phyloP scores from a whole-genome alignment of 2,113 vertebrate genomes.

The Etia nguti region DNA sequence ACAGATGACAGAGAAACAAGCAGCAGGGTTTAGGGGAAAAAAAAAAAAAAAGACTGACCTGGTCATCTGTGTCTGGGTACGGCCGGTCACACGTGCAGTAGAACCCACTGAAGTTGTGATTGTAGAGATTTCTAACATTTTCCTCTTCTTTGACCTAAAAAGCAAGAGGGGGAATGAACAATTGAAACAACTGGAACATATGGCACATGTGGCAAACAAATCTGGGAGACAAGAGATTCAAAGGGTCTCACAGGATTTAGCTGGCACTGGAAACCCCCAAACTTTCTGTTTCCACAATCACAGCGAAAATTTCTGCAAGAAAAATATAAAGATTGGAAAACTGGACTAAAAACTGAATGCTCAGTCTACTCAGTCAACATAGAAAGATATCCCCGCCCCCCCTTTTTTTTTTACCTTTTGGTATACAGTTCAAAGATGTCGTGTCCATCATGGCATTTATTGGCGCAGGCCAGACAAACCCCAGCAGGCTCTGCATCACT shows the following conservation, averaged over 20 bases:
- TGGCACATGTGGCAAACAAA: background rate
- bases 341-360: background rate
- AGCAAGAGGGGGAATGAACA: background rate
- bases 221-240: background rate
- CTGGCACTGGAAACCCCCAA: conserved; percentile 86
- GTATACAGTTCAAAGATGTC: conserved; percentile 91
- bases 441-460: conserved; percentile 90
- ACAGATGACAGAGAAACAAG: background rate
- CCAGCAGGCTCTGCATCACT: conserved; percentile 82
- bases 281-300: conserved; percentile 94
- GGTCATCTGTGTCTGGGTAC: conserved; percentile 88
- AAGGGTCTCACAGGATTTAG: conserved; percentile 78
- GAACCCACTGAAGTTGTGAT: conserved; percentile 89
- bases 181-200: background rate
- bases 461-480: conserved; percentile 89
- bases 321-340: background rate
- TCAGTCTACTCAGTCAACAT: background rate
- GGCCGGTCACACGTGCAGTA: conserved; percentile 93
- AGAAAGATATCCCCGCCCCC: background rate
- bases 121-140: conserved; percentile 86
- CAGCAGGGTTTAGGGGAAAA: background rate
- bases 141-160: conserved; percentile 79
- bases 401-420: conserved; percentile 78
- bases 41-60: conserved; percentile 63
- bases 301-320: conserved; percentile 87